Conservation (phyloP, 2,113 vertebrate genomes). For the Ceyx melanurus region DNA sequence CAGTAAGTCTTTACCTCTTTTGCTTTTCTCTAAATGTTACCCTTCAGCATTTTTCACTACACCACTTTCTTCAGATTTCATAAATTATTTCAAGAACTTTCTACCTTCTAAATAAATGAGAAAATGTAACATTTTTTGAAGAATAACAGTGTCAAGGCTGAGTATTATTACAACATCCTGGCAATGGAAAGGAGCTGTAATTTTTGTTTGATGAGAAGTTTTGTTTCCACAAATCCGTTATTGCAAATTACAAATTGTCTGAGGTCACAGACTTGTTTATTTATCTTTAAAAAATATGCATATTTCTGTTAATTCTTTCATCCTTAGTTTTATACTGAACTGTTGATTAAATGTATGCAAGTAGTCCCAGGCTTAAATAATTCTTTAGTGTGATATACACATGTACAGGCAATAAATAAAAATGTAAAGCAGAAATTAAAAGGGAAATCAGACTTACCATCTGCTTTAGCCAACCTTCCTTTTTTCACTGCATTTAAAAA, state of each 20-base stretch:
- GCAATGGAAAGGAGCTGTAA: background rate
- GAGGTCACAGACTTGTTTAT: background rate
- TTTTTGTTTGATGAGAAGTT: background rate
- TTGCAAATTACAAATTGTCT: background rate
- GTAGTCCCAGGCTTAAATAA: background rate
- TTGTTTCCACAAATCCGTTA: background rate
- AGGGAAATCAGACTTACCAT: conserved; percentile 50
- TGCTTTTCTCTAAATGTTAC: background rate
- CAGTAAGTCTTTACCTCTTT: background rate
- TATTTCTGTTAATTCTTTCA: background rate
- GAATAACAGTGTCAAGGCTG: background rate
- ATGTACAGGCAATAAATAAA: background rate
- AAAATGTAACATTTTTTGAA: background rate
- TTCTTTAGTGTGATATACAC: background rate
- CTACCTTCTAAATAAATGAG: background rate
- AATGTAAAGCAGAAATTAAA: background rate
- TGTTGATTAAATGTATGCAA: background rate
- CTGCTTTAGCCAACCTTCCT: conserved; percentile 57
- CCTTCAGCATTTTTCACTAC: background rate
- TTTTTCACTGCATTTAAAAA: conserved; percentile 58
- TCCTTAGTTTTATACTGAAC: background rate
- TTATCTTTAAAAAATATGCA: background rate
- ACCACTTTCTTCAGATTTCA: background rate
- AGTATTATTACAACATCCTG: background rate
- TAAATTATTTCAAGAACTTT: background rate